These are phyloP conservation scores for Zaprionus taronus DNA, from an alignment of 1,140 invertebrate species.

Conservation along the genomic window DNA sequence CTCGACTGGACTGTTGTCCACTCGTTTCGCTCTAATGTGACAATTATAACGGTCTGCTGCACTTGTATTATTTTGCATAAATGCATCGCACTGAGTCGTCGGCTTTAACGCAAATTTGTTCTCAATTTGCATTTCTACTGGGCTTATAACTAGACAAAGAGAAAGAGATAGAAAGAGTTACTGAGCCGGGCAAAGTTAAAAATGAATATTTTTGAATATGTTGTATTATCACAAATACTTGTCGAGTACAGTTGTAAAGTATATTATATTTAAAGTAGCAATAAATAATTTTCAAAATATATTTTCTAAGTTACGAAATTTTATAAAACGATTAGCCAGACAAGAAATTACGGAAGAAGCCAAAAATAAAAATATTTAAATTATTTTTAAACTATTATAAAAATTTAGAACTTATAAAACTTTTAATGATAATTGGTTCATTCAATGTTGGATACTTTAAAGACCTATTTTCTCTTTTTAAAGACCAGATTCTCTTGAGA, in stretches of 20 bases:
- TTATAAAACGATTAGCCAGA: too few relatives aligned
- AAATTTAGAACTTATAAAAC: background rate
- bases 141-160: background rate
- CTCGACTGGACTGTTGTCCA: constrained; percentile 27
- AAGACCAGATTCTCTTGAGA: too few relatives aligned
- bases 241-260: too few relatives aligned
- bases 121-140: background rate
- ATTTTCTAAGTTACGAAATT: too few relatives aligned
- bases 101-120: constrained; percentile 2
- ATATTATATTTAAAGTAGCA: too few relatives aligned
- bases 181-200: background rate
- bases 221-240: too few relatives aligned
- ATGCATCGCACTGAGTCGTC: constrained; percentile 52
- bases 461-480: background rate
- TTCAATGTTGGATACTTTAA: background rate
- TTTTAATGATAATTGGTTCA: background rate
- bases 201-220: background rate
- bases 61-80: constrained; percentile 70
- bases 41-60: constrained; percentile 79
- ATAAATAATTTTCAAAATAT: too few relatives aligned
- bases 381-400: too few relatives aligned
- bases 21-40: constrained; percentile 58
- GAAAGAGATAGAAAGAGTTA: background rate
- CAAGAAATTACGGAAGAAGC: too few relatives aligned
- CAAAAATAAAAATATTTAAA: background rate